Evolutionary conservation across 1,140 invertebrate species (phyloP), one percentile per base, ranked within the genome.

Genomic region (Plutomurus gul): DNA sequence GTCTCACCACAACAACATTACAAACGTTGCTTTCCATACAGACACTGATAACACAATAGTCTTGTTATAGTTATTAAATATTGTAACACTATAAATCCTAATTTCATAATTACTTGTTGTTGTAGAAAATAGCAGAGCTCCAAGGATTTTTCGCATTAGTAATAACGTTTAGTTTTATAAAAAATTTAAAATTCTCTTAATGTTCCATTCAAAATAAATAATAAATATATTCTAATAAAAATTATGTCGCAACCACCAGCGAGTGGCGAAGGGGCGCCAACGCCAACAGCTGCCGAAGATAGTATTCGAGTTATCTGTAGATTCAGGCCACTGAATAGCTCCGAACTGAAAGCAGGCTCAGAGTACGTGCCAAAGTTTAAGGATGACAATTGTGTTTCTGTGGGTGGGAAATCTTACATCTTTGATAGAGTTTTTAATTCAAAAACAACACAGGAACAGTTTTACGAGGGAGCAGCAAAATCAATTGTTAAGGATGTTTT

Each of bases 351-450:
- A 87, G 95, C 96, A 89, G 96, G 96, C 80, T 98, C 96, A 30
- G 97, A 97, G 89, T 99, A 99, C 88, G 91, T 99, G 84, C 93
- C 97, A 79, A 99, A 98, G 90, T 99, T 99, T 89, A 91, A 91
- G 80, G 96, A 99, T 82, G 96, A 99, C 85, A 95, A 95, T 87
- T 96, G 96, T 87, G 94, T 99, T 86, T 93, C 94, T 51, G 94
- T 99, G 87, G 96, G 93, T 89, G 96, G 96, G 47, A 99, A 99
- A 92, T 93, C 97, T 72, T 99, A 98, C 89, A 89, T 97, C 79
- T 99, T 97, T 89, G 97, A 99, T 87, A 97, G 96, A 92, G 97
- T 99, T 84, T 99, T 99, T 87, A 97, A 97, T 88, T 95, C 96
- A 84, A 96, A 97, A 89, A 94, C 95, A 80, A 95, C 95, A 10